Evolutionary conservation across 2,888 invertebrate genomes (phyloP), one percentile per base, ranked within the genome.

Genomic region (Machimus atricapillus): DNA sequence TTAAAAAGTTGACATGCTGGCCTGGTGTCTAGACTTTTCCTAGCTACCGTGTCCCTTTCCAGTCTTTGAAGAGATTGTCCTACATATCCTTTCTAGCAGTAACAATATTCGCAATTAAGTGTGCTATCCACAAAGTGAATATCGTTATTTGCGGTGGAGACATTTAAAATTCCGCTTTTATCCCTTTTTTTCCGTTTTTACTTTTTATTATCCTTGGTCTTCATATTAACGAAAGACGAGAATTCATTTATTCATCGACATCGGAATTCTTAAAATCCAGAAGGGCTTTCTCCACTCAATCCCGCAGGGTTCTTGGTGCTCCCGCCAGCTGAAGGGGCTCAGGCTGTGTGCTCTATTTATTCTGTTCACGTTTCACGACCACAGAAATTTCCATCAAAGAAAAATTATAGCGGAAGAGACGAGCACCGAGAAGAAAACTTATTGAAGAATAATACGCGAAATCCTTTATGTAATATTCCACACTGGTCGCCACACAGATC

Each of bases 391-490:
- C 74, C 85, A 85, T 85, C 85, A 74, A 85, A 85, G 74, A 46
- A 85, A 85, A 85, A 85, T 85, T 85, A 85, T 85, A 31, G 85
- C 74, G 74, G 74, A 85, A 85, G 74, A 74, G 74, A 85, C 43
- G 74, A 74, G 74, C 14, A 31, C 43, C 74, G 40, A 74, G 74
- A 46, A 74, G 74, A 74, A 74, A 85, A 85, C 73, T 85, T 85
- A 85, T 85, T 85, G 74, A 43, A 46, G 85, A 85, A 85, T 85
- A 85, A 74, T 85, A 73, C 83, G 58, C 66, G 83, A 83, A 83
- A 83, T 83, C 73, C 34, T 85, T 74, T 85, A 85, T 85, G 46
- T 85, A 85, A 46, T 85, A 85, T 85, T 74, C 73, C 31, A 66
- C 46, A 85, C 43, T 74, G 74, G 73, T 85, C 74, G 74, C 85